These are phyloP conservation scores for Megamerina dolium DNA, from an alignment of 2,888 invertebrate species.

Conservation along the genomic window DNA sequence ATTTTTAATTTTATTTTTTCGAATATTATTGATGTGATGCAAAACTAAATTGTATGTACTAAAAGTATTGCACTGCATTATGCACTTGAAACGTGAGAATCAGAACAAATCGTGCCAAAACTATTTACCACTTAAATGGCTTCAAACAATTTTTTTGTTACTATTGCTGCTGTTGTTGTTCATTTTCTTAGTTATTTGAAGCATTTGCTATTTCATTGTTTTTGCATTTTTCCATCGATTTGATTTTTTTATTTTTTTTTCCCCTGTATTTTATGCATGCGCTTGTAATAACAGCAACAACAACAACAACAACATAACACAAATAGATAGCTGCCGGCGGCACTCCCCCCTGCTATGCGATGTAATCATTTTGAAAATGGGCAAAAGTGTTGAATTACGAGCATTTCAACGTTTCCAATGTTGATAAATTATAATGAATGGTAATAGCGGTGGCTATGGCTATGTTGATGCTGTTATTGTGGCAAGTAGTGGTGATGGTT, in stretches of 20 bases:
- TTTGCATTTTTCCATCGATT: slow-evolving; percentile 10
- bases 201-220: too few species aligned
- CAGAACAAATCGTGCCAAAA: slow-evolving; percentile 35
- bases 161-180: slow-evolving; percentile 4
- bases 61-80: too few species aligned
- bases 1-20: too few species aligned
- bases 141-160: slow-evolving; percentile 28
- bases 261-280: neutral
- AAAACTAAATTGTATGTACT: too few species aligned
- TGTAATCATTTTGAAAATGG: slow-evolving; percentile 12
- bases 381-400: slow-evolving; percentile 23
- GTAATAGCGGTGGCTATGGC: slow-evolving; percentile 17
- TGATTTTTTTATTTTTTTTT: slow-evolving; percentile 13
- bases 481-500: slow-evolving; percentile 4
- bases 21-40: too few species aligned
- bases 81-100: slow-evolving; percentile 36
- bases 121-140: slow-evolving; percentile 33
- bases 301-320: too few species aligned
- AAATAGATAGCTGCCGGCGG: neutral
- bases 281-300: too few species aligned
- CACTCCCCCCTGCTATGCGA: neutral
- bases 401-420: slow-evolving; percentile 23
- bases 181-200: slow-evolving; percentile 3
- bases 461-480: too few species aligned
- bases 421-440: slow-evolving; percentile 30